Evolutionary conservation across 2,797 vertebrate species (phyloP), one percentile per base, ranked within the genome.

Genomic region (Poliocrania exsul): DNA sequence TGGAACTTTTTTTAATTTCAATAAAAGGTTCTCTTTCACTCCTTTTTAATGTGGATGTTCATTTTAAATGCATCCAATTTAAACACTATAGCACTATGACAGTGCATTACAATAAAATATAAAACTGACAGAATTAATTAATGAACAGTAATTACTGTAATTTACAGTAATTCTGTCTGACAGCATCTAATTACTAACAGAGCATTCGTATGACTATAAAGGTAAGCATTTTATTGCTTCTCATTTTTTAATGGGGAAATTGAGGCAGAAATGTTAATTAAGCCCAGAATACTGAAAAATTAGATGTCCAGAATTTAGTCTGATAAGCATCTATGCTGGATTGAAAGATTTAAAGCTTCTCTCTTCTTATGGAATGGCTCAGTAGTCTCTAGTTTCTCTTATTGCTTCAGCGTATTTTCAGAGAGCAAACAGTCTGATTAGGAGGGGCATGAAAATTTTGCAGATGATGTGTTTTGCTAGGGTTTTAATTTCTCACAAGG

Each of bases 111-210:
- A 97, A 95, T 94, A 94, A 95, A 95, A 81, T 80, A 92, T 91
- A 93, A 94, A 96, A 90, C 70, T 95, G 96, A 79, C 96, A 95
- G 82, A 93, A 92, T 86, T 96, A 96, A 95, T 96, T 96, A 96
- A 96, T 93, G 94, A 96, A 93, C 94, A 92, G 85, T 95, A 95
- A 96, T 96, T 96, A 95, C 86, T 84, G 91, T 96, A 96, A 96
- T 96, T 96, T 96, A 94, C 91, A 92, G 90, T 81, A 95, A 95
- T 93, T 95, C 92, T 69, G 75, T 86, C 74, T 95, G 95, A 96
- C 95, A 95, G 88, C 69, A 81, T 93, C 94, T 96, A 95, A 95
- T 95, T 97, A 96, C 79, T 81, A 95, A 91, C 88, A 89, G 61
- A 94, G 71, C 75, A 94, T 93, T 73, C 60, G 57, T 86, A 54